phyloP scores from a whole-genome alignment of 2,888 invertebrate genomes.

The Eilema depressum region DNA sequence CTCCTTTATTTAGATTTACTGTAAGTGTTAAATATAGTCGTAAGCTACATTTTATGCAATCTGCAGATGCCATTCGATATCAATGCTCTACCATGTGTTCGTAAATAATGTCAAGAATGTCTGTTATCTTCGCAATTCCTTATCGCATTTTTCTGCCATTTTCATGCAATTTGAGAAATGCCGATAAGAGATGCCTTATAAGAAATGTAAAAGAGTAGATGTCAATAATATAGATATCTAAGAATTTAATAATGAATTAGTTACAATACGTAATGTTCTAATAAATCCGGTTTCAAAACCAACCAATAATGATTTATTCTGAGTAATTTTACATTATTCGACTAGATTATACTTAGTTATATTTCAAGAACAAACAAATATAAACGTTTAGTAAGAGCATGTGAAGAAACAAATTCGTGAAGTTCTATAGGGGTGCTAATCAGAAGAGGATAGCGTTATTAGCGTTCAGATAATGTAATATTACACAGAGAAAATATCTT shows the following conservation, averaged over 20 bases:
- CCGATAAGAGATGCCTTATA: background rate
- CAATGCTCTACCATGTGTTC: conserved; percentile 33
- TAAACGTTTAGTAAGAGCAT: conserved; percentile 36
- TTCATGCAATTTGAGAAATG: background rate
- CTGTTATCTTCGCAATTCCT: conserved; percentile 31
- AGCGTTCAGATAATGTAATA: conserved; percentile 20
- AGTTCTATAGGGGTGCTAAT: conserved; percentile 39
- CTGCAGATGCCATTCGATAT: conserved; percentile 31
- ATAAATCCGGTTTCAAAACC: background rate
- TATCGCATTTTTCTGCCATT: conserved; percentile 31
- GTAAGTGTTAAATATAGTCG: background rate
- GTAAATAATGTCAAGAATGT: conserved; percentile 39
- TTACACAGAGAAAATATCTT: conserved; percentile 28
- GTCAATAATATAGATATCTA: background rate
- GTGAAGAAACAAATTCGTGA: conserved; percentile 41
- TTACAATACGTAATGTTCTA: conserved; percentile 11
- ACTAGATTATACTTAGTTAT: conserved; percentile 27
- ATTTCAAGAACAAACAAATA: conserved; percentile 39
- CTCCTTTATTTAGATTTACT: background rate
- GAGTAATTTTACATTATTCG: conserved; percentile 4
- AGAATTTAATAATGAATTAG: conserved; percentile 20
- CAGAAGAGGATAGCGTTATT: conserved; percentile 38
- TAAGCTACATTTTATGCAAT: conserved; percentile 26
- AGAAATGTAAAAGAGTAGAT: background rate
- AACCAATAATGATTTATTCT: background rate